Conservation (phyloP, 2,113 vertebrate species). For the Pterocles gutturalis region DNA sequence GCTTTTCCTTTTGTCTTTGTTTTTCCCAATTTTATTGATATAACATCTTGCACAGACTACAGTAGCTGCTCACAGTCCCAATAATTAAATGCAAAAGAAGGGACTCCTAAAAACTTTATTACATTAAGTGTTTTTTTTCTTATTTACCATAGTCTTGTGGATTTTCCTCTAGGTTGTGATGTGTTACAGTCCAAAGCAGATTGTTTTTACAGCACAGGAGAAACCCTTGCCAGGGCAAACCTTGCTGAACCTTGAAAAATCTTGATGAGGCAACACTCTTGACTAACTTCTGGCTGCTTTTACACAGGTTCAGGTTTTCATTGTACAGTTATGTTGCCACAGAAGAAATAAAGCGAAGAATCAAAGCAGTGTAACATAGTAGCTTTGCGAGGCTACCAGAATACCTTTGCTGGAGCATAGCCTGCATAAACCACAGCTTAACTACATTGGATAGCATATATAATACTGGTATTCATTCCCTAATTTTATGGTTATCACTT, state of each 20-base stretch:
- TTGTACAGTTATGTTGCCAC: not conserved
- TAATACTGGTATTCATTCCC: not conserved
- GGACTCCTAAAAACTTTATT: not conserved
- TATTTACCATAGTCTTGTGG: not conserved
- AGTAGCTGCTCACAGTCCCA: not conserved
- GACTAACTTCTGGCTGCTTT: not conserved
- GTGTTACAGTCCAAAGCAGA: not conserved
- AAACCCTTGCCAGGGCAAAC: not conserved
- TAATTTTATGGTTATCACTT: not conserved
- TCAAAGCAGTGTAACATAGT: not conserved
- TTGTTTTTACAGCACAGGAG: not conserved
- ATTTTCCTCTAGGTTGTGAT: not conserved
- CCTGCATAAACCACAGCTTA: not conserved
- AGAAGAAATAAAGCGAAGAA: not conserved
- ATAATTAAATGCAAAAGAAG: not conserved
- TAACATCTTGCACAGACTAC: not conserved
- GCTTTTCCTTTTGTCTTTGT: not conserved
- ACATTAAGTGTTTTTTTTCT: not conserved
- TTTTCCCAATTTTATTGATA: not conserved
- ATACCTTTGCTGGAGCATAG: not conserved
- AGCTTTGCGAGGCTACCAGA: not conserved
- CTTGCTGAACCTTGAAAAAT: not conserved
- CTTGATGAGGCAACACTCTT: not conserved
- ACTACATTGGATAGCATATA: not conserved
- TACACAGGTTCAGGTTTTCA: not conserved